Percentiles rank a stretch among this genome's conserved stretches.
phyloP scores from a whole-genome alignment of 2,888 invertebrate species.

The Petrolisthes cinctipes region DNA sequence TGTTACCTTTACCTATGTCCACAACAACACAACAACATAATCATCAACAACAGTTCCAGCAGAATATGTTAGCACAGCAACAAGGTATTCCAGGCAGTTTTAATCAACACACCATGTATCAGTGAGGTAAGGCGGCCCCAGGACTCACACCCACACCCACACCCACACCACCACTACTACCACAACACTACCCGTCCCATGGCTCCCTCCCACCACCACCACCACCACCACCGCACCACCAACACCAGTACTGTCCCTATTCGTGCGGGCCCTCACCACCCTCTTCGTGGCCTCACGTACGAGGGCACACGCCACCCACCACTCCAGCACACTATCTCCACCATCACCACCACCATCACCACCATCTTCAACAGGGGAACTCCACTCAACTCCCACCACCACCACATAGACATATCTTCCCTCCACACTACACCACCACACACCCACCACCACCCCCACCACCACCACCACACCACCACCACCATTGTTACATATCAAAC shows the following conservation, averaged over 20 bases:
- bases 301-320: not conserved
- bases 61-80: constrained; percentile 60
- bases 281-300: not conserved
- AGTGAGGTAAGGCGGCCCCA: constrained; percentile 57
- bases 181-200: constrained; percentile 51
- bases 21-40: constrained; percentile 45
- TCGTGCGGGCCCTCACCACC: constrained; percentile 7
- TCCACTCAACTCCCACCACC: not conserved
- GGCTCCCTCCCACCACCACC: constrained; percentile 49
- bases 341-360: not conserved
- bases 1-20: constrained; percentile 63
- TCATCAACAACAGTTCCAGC: constrained; percentile 64
- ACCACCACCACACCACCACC: not conserved
- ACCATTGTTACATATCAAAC: not conserved
- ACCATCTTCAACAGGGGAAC: not conserved
- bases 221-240: constrained; percentile 28
- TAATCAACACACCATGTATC: constrained; percentile 58
- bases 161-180: too few species aligned
- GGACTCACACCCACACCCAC: constrained; percentile 53
- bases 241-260: constrained; percentile 46
- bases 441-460: not conserved
- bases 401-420: not conserved
- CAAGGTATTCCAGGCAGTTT: constrained; percentile 55
- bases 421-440: constrained; percentile 10
- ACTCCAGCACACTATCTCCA: not conserved